Evolutionary conservation across 2,797 vertebrate genomes (phyloP), one percentile per base, ranked within the genome.

Genomic region (Chelon auratus): DNA sequence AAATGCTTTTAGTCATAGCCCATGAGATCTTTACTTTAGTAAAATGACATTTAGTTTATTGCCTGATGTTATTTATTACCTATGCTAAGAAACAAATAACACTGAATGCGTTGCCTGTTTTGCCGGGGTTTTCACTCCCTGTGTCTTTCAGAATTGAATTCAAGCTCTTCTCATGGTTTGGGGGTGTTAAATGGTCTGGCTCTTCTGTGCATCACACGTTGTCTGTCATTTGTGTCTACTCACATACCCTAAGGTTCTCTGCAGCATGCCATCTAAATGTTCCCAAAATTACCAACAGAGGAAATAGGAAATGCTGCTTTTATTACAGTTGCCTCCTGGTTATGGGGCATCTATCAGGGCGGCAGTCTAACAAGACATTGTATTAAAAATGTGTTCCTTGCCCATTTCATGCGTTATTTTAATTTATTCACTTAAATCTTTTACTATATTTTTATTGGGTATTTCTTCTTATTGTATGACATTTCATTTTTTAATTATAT

Each of bases 271-370:
- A 75, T 74, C 48, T 80, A 72, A 84, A 78, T 74, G 62, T 75
- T 77, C 64, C 71, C 17, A 61, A 75, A 81, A 85, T 80, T 74
- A 84, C 69, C 72, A 26, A 71, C 69, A 66, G 66, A 73, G 40
- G 30, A 78, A 84, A 82, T 82, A 64, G 58, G 42, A 88, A 85
- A 79, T 42, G 52, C 56, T 77, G 66, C 39, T 75, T 83, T 78
- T 74, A 80, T 70, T 78, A 62, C 43, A 0, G 52, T 66, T 80
- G 65, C 72, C 77, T 79, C 33, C 36, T 72, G 62, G 62, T 66
- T 56, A 58, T 53, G 7, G 30, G 56, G 40, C 30, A 36, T 57
- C 45, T 42, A 66, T 66, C 68, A 57, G n/a, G 68, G 42, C 68
- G 10, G 36, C 18, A 59, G 62, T 37, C 37, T 69, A 36, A 61